These are phyloP conservation scores for Echeneis naucrates DNA, from an alignment of 2,797 vertebrate genomes.

Conservation along the genomic window DNA sequence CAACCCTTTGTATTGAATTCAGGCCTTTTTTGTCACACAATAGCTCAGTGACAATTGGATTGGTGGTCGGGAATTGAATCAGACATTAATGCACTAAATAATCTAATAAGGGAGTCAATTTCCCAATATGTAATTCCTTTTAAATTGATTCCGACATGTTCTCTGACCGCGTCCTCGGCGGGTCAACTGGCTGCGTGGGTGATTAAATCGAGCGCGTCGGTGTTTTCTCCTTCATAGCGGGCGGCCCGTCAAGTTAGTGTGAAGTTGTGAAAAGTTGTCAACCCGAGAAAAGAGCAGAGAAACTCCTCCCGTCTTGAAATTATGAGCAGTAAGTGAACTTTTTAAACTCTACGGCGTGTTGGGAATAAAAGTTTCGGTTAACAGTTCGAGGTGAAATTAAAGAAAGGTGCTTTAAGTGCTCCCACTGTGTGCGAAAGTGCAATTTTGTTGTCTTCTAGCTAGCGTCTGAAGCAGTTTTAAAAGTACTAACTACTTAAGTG, in stretches of 20 bases:
- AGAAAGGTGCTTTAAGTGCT: not conserved
- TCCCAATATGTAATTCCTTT: too few relatives aligned
- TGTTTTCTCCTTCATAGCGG: conserved; percentile 67
- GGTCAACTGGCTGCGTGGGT: fast-evolving
- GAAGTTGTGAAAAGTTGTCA: conserved; percentile 87
- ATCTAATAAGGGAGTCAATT: not conserved
- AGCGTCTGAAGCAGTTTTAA: conserved; percentile 59
- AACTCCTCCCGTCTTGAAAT: conserved; percentile 87
- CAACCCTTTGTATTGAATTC: too few relatives aligned
- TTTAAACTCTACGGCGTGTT: conserved; percentile 56
- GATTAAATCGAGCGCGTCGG: conserved; percentile 49
- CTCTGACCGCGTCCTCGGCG: too few relatives aligned
- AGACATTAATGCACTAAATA: not conserved
- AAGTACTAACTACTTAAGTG: conserved; percentile 62
- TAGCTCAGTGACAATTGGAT: not conserved
- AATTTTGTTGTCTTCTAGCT: conserved; percentile 32
- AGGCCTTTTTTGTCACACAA: too few relatives aligned
- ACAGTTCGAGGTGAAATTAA: not conserved
- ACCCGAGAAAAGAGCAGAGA: conserved; percentile 83
- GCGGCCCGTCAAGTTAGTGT: conserved; percentile 83
- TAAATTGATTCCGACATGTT: not conserved
- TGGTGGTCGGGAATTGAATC: too few relatives aligned
- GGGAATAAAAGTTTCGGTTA: conserved; percentile 20
- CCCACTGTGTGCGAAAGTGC: not conserved
- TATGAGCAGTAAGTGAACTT: conserved; percentile 89